Base-by-base conservation (phyloP, 2,113 vertebrate genomes). In the Campylorhamphus procurvoides region DNA sequence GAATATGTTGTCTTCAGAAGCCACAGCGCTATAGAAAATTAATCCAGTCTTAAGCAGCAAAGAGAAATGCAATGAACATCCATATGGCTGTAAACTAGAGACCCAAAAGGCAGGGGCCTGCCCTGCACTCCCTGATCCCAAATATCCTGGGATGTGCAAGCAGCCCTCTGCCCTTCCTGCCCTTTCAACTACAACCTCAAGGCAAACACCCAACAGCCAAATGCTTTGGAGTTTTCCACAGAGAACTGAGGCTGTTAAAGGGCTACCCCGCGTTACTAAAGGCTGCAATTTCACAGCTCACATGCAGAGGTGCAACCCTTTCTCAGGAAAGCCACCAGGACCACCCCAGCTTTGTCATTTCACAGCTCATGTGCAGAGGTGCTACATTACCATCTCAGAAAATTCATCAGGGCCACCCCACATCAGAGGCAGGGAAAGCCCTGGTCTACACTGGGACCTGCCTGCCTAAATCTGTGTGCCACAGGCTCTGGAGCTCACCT, bases 81-180 rank as follows among this genome's bases (percentile, higher is more conserved):
- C 7, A 13, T 8, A 33, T 5, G n/a, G 17, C 18, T 39, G 27
- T 33, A 56, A 84, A 40, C 8, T 74, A 29, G n/a, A 56, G 18
- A 44, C 6, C 16, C 67, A 39, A 39, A 86, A 46, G 14, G 39
- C 4, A 3, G n/a, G 28, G 8, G 5, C 14, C 52, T 59, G 53
- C 39, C 62, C 50, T n/a, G 16, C 1, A 0, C 22, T 59, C 6
- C 39, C 7, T 24, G 24, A 75, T 22, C 19, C 37, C 50, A 46
- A 4, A 55, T 25, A 76, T 27, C 55, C 42, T 47, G 46, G n/a
- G 20, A 12, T 1, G 9, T 13, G 44, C 7, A 37, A 78, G 67
- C 4, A 0, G 1, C 14, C 5, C 0, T 46, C 69, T 42, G 46
- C 16, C 68, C 46, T 91, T 64, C 77, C 44, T 44, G 16, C 24